Evolutionary conservation across 2,113 vertebrate species (phyloP).

Genomic region (Coracopsis vasa): DNA sequence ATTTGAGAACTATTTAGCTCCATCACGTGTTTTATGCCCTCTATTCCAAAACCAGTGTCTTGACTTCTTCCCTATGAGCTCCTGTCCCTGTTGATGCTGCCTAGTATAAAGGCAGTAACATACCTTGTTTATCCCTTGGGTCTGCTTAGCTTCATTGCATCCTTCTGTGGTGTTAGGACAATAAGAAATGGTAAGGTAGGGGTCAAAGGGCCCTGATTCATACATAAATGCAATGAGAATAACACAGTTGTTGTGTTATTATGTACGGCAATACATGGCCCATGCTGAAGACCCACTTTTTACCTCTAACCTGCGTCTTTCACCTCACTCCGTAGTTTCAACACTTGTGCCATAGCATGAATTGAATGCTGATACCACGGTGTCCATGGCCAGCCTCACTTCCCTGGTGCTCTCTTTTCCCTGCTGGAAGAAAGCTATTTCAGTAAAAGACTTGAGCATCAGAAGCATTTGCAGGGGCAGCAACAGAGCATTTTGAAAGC

Average conservation of each 20-base stretch:
- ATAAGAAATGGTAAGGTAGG: neutral
- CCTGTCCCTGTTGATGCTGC: neutral
- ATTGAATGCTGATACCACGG: neutral
- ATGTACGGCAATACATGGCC: neutral
- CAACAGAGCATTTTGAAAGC: neutral
- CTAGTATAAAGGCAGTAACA: neutral
- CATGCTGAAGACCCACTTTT: neutral
- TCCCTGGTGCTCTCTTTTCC: neutral
- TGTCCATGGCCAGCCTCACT: neutral
- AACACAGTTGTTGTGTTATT: neutral
- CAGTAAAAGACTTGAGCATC: neutral
- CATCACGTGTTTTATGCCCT: neutral
- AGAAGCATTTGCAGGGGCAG: neutral
- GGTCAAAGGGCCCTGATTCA: neutral
- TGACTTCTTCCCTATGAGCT: neutral
- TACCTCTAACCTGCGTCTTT: neutral
- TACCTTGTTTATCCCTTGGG: neutral
- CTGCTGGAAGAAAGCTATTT: neutral
- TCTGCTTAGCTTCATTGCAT: neutral
- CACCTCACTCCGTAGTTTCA: neutral
- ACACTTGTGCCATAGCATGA: neutral
- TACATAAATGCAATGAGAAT: neutral
- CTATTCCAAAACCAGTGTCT: neutral
- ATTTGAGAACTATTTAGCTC: neutral
- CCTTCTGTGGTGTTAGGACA: neutral